Base-by-base conservation (phyloP, 2,113 vertebrate genomes). In the Percina caprodes region DNA sequence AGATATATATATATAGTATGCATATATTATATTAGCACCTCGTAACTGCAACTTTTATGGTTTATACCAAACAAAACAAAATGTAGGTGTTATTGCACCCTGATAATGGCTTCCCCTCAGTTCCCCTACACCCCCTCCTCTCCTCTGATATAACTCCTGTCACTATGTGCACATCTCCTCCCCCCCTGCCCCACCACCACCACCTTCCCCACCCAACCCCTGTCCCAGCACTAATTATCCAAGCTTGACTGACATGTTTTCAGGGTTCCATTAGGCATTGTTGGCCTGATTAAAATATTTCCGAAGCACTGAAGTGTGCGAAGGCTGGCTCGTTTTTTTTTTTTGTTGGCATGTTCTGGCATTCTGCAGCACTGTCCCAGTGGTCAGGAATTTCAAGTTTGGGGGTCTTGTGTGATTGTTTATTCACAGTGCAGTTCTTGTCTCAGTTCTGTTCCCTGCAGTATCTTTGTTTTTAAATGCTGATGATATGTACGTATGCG, bases 211-310 rank as follows among this genome's bases (percentile, higher is more conserved):
- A 10, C 49, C 46, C 63, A 46, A 13, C 66, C 69, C 56, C 10
- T 73, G 52, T 74, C 3, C 24, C 79, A 77, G 74, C 90, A 85
- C 89, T 93, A 91, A 94, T 94, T 89, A 93, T 93, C 84, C 62
- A 18, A 86, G 60, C 63, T 78, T 89, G 82, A 91, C 65, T 89
- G 90, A 80, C 91, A 80, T 92, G 87, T 90, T 93, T 94, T 92
- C 82, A 72, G 83, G 84, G 70, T 46, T 79, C 82, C 56, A 26
- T 42, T 69, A 30, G 83, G 18, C 67, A 79, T 72, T 88, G 88
- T 87, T 85, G 76, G 69, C 86, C 86, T 90, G 85, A 94, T 94
- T 93, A 91, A 94, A 93, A 95, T 93, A 91, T 86, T 92, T 93
- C 60, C 0, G 69, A 84, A 61, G 84, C 92, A 91, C 13, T 91